Percentiles rank a stretch among this genome's conserved stretches.
Conservation (phyloP, 1,140 invertebrate species). For the Portunus trituberculatus region DNA sequence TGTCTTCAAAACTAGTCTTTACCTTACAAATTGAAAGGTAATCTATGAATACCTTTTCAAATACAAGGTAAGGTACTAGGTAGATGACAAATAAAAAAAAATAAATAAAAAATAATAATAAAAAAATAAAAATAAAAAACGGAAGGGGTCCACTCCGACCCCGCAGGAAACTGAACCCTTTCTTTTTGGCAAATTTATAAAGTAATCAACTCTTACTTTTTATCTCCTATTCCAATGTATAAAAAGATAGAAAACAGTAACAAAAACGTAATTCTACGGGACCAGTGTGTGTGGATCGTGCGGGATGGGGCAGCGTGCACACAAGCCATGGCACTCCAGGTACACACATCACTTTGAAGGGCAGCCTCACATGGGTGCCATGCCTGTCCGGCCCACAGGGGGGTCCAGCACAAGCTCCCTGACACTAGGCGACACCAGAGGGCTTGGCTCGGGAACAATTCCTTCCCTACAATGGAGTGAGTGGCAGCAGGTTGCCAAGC, state of each 20-base stretch:
- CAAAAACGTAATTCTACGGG: slow-evolving; percentile 70
- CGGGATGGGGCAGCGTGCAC: slow-evolving; percentile 59
- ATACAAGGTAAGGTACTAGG: slow-evolving; percentile 67
- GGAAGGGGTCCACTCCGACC: slow-evolving; percentile 30
- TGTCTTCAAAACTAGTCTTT: slow-evolving; percentile 55
- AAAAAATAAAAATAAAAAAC: slow-evolving; percentile 36
- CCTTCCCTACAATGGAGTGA: slow-evolving; percentile 40
- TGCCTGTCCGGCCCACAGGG: neutral
- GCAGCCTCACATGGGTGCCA: neutral
- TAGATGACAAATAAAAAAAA: slow-evolving; percentile 39
- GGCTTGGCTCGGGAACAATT: slow-evolving; percentile 58
- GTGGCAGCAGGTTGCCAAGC: neutral
- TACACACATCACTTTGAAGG: slow-evolving; percentile 55
- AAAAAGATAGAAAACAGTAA: slow-evolving; percentile 75
- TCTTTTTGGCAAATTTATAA: slow-evolving; percentile 67
- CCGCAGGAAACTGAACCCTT: slow-evolving; percentile 65
- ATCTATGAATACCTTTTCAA: slow-evolving; percentile 58
- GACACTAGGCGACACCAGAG: slow-evolving; percentile 63
- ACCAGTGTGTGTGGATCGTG: slow-evolving; percentile 67
- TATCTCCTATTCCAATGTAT: slow-evolving; percentile 75
- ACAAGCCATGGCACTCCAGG: slow-evolving; percentile 67
- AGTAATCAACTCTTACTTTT: slow-evolving; percentile 75
- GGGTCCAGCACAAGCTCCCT: slow-evolving; percentile 45
- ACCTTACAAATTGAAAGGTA: slow-evolving; percentile 70
- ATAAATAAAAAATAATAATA: slow-evolving; percentile 39